A percentile compares a stretch with the other conserved stretches of the same genome.
Conservation (phyloP, 2,888 invertebrate species). For the Dolichopus griseipennis region DNA sequence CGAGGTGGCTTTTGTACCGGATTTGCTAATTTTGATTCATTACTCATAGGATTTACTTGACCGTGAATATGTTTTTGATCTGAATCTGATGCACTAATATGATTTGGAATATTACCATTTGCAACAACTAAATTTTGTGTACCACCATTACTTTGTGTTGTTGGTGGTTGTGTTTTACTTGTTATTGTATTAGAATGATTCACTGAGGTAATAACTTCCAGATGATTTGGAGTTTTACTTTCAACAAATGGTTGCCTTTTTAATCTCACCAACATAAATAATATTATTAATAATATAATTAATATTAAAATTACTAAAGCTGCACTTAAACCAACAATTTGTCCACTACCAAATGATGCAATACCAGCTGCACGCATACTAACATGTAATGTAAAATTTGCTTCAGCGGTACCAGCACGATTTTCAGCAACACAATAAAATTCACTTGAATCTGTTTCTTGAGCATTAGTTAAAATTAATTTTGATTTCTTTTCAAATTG, state of each 20-base stretch:
- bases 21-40: conserved; percentile 47
- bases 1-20: conserved; percentile 66
- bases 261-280: conserved; percentile 65
- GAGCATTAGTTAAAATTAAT: conserved; percentile 70
- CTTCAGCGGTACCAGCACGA: conserved; percentile 76
- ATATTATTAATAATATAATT: conserved; percentile 61
- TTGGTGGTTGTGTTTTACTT: conserved; percentile 44
- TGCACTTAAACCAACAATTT: conserved; percentile 76
- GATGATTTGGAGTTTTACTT: conserved; percentile 65
- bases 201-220: conserved; percentile 62
- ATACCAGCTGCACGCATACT: conserved; percentile 68
- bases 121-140: conserved; percentile 51
- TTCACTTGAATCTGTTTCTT: conserved; percentile 72
- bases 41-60: conserved; percentile 21
- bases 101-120: conserved; percentile 48
- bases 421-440: conserved; percentile 88
- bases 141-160: conserved; percentile 37
- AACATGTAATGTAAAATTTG: conserved; percentile 80
- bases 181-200: conserved; percentile 47
- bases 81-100: conserved; percentile 26
- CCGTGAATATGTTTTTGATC: conserved; percentile 37
- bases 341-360: conserved; percentile 71
- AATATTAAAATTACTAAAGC: conserved; percentile 70
- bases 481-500: conserved; percentile 66
- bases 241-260: conserved; percentile 65